Percentiles rank a stretch among this genome's conserved stretches.
phyloP scores from a whole-genome alignment of 2,888 invertebrate species.

The Priocnemis perturbator region DNA sequence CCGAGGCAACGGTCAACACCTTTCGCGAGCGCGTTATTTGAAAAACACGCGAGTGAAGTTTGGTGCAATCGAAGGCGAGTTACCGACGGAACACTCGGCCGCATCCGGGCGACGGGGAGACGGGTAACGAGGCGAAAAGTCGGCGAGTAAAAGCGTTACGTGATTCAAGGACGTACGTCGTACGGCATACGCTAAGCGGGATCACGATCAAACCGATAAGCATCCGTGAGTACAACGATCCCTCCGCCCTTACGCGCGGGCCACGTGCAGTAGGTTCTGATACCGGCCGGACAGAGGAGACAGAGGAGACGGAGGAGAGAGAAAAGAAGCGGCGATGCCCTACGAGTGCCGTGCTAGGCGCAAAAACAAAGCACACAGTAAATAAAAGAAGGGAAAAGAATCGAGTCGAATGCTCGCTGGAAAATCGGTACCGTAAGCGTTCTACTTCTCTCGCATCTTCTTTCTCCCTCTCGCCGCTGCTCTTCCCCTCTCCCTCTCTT shows the following conservation, averaged over 20 bases:
- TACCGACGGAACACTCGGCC: too few relatives aligned
- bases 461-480: conserved; percentile 16
- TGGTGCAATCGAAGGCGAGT: too few relatives aligned
- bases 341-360: conserved; percentile 26
- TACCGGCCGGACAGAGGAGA: too few relatives aligned
- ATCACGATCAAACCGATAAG: conserved; percentile 65
- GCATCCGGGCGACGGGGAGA: conserved; percentile 15
- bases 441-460: conserved; percentile 62
- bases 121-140: conserved; percentile 50
- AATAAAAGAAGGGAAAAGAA: conserved; percentile 22
- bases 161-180: conserved; percentile 69
- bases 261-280: too few relatives aligned
- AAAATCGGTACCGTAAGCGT: conserved; percentile 73
- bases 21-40: too few relatives aligned
- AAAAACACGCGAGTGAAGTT: too few relatives aligned
- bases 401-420: conserved; percentile 54
- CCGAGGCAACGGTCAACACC: too few relatives aligned
- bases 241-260: conserved; percentile 40
- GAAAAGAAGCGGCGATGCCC: conserved; percentile 8
- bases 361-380: conserved; percentile 22
- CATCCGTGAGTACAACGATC: conserved; percentile 58
- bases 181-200: conserved; percentile 64
- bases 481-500: conserved; percentile 10
- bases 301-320: too few relatives aligned
- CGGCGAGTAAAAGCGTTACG: conserved; percentile 65